Percentiles rank a stretch among this genome's conserved stretches.
phyloP scores from a whole-genome alignment of 2,888 invertebrate species.

The Malachius bipustulatus region DNA sequence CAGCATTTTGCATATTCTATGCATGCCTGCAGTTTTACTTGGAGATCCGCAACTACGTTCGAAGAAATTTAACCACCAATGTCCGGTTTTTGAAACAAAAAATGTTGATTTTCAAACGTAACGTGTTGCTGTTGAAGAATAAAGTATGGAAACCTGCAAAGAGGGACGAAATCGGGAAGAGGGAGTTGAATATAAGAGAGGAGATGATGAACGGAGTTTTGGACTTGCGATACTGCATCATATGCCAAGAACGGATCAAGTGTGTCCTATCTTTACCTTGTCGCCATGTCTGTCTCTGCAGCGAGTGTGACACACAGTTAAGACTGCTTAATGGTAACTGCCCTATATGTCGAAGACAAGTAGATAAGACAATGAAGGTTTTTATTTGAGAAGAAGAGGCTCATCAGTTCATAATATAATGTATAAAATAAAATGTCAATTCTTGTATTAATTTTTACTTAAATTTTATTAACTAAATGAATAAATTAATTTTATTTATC shows the following conservation, averaged over 20 bases:
- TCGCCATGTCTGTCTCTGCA: slow-evolving; percentile 44
- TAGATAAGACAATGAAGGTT: slow-evolving; percentile 44
- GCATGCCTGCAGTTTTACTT: slow-evolving; percentile 25
- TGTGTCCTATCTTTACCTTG: slow-evolving; percentile 46
- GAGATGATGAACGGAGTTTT: slow-evolving; percentile 30
- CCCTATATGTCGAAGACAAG: slow-evolving; percentile 43
- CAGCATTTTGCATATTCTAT: slow-evolving; percentile 24
- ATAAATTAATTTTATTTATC: too few species aligned
- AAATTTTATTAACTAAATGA: too few species aligned
- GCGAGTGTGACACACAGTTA: slow-evolving; percentile 41
- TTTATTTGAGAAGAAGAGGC: slow-evolving; percentile 37
- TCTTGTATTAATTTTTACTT: too few species aligned
- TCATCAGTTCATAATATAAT: too few species aligned
- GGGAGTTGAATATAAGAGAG: slow-evolving; percentile 4
- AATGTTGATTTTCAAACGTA: slow-evolving; percentile 1
- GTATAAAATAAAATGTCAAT: too few species aligned
- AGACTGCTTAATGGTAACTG: slow-evolving; percentile 40
- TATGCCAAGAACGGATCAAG: slow-evolving; percentile 45
- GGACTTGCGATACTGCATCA: slow-evolving; percentile 42
- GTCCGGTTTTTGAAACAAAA: slow-evolving; percentile 5
- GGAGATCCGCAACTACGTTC: slow-evolving; percentile 17
- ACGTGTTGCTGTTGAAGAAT: background rate
- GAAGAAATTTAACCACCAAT: slow-evolving; percentile 11
- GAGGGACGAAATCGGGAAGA: background rate
- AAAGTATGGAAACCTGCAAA: too few species aligned